Conservation (phyloP, 2,888 invertebrate genomes). For the Eupeodes latifasciatus region DNA sequence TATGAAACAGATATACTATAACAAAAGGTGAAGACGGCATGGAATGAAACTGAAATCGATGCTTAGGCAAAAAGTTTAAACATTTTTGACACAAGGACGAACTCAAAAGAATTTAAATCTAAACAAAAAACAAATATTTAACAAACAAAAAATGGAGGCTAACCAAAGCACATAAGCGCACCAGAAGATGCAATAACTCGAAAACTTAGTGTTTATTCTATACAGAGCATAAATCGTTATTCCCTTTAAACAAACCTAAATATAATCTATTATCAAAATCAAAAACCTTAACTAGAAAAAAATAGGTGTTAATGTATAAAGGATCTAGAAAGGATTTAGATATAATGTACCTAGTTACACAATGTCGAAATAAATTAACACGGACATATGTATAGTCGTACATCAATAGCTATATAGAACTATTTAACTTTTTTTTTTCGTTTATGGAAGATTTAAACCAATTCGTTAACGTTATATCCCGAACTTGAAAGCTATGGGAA, state of each 20-base stretch:
- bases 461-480: neutral
- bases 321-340: constrained; percentile 62
- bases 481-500: neutral
- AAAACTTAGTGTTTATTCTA: constrained; percentile 54
- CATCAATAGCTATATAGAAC: constrained; percentile 27
- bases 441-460: neutral
- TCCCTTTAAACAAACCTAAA: constrained; percentile 39
- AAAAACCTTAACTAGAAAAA: constrained; percentile 40
- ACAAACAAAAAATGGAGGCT: constrained; percentile 51
- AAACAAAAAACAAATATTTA: neutral
- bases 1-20: constrained; percentile 98
- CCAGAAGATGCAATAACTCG: constrained; percentile 62
- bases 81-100: constrained; percentile 43
- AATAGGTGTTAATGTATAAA: constrained; percentile 65
- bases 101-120: constrained; percentile 36
- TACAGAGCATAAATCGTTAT: constrained; percentile 72
- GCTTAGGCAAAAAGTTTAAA: constrained; percentile 51
- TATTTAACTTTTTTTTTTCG: neutral
- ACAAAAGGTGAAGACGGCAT: constrained; percentile 84
- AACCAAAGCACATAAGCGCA: constrained; percentile 50
- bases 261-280: constrained; percentile 26
- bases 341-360: constrained; percentile 52
- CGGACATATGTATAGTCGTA: neutral
- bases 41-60: constrained; percentile 83
- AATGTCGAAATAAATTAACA: constrained; percentile 46